Evolutionary conservation across 37 sponge, comb jelly and placozoan genomes (phyloP).

Genomic region (Bolinopsis microptera): DNA sequence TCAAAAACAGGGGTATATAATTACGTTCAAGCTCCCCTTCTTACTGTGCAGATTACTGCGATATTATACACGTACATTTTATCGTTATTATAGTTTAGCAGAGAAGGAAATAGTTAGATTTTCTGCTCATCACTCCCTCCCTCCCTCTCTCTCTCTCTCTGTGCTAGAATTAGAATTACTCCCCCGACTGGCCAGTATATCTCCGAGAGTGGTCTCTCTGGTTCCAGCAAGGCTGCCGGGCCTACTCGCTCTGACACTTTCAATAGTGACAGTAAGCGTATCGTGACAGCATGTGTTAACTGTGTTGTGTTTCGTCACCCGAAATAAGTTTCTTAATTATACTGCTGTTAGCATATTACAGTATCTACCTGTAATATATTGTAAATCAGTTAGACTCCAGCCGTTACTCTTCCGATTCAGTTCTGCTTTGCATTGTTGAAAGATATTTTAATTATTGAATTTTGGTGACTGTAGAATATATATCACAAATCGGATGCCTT

Average conservation of each 20-base stretch:
- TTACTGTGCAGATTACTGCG: not conserved
- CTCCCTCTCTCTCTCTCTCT: conserved; percentile 42
- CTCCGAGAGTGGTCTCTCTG: too few relatives aligned
- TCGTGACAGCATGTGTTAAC: not conserved
- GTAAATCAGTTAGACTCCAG: conserved; percentile 10
- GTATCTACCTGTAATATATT: not conserved
- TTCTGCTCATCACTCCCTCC: not conserved
- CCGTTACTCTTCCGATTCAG: not conserved
- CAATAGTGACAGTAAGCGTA: not conserved
- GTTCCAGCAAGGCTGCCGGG: not conserved
- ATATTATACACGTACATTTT: not conserved
- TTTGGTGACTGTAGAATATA: not conserved
- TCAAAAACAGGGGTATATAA: not conserved
- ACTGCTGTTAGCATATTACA: not conserved
- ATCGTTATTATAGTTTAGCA: not conserved
- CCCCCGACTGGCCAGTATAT: not conserved
- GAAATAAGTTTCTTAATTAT: conserved; percentile 30
- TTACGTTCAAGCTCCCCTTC: not conserved
- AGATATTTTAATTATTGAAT: not conserved
- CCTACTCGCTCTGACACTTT: not conserved
- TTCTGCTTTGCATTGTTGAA: conserved; percentile 18
- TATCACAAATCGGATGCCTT: not conserved
- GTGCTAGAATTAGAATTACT: not conserved
- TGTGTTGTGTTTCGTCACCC: not conserved
- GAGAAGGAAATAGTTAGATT: not conserved